These are phyloP conservation scores for Graphium colonna DNA, from an alignment of 2,888 invertebrate species.

Conservation along the genomic window DNA sequence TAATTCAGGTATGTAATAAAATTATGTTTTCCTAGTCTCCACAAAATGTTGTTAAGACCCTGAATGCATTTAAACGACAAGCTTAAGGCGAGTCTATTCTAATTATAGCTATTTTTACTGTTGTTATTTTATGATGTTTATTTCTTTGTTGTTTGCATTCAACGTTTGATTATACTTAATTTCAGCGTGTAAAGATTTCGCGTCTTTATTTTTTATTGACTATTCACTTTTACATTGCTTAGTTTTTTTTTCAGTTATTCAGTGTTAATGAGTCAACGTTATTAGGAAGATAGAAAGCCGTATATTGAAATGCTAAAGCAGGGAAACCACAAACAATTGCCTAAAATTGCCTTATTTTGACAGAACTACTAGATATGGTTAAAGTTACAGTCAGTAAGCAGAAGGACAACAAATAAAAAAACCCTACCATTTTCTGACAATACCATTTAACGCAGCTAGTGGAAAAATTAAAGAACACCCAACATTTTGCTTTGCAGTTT, in stretches of 20 bases:
- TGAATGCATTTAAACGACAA: too few relatives aligned
- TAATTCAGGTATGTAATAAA: background rate
- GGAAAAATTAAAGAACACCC: conserved; percentile 25
- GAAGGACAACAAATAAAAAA: conserved; percentile 35
- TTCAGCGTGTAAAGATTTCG: too few relatives aligned
- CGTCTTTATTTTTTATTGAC: too few relatives aligned
- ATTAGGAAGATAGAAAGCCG: conserved; percentile 15
- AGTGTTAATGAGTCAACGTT: background rate
- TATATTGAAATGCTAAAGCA: conserved; percentile 30
- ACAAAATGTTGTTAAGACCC: conserved; percentile 13
- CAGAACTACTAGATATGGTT: conserved; percentile 30
- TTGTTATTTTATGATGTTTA: too few relatives aligned
- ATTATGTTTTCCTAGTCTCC: conserved; percentile 3
- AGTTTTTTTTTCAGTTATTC: too few relatives aligned
- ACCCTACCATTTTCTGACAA: conserved; percentile 41
- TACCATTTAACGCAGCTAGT: conserved; percentile 36
- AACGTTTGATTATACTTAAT: too few relatives aligned
- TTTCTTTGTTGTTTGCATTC: too few relatives aligned
- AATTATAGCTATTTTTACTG: too few relatives aligned
- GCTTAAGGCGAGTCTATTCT: too few relatives aligned
- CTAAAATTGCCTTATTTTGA: conserved; percentile 33
- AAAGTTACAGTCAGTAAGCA: conserved; percentile 31
- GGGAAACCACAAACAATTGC: conserved; percentile 33
- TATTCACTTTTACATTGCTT: background rate
- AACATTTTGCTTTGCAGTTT: conserved; percentile 32